Evolutionary conservation across 2,113 vertebrate species (phyloP), one percentile per base, ranked within the genome.

Genomic region (Meleagris gallopavo): DNA sequence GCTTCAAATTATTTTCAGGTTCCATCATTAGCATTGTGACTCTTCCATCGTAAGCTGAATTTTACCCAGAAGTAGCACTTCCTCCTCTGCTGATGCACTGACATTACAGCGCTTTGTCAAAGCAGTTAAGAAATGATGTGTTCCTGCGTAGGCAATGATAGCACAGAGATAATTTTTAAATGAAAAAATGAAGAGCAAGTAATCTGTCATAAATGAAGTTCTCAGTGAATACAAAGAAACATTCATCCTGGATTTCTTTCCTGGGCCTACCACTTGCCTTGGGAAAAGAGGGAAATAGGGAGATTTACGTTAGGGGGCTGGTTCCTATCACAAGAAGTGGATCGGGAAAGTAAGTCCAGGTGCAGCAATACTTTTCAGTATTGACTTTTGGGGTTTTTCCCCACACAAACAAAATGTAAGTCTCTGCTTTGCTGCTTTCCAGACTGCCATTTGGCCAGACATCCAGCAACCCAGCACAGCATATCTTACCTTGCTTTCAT

Each of bases 11-110:
- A 20, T 54, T 94, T 76, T 85, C 45, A 76, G 22, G 15, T 60
- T 74, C 80, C 45, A 43, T 67, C 72, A 75, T 90, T 81, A 75
- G 46, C 43, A 80, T 74, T 77, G 19, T 66, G 27, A 72, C 77
- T 93, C 75, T 85, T 80, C 50, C 32, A 60, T 32, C 88, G 34
- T 71, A 86, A 91, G 94, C 30, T 77, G 41, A 66, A 70, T 93
- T 92, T 91, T 71, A 40, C 22, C 55, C 41, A 71, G 67, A 70
- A 45, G 25, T 16, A 60, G 32, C 69, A 64, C 25, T 50, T 89
- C 25, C 60, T 84, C n/a, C 34, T 46, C 36, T 25, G 34, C 16
- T 1, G 8, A 71, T 43, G 54, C 32, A 11, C 58, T 60, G 93
- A 32, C 57, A 48, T 10, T 32, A 27, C n/a, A 66, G 55, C 10